Percentiles rank a stretch among this genome's conserved stretches.
phyloP scores from a whole-genome alignment of 2,888 invertebrate species.

The Acleris sparsana region DNA sequence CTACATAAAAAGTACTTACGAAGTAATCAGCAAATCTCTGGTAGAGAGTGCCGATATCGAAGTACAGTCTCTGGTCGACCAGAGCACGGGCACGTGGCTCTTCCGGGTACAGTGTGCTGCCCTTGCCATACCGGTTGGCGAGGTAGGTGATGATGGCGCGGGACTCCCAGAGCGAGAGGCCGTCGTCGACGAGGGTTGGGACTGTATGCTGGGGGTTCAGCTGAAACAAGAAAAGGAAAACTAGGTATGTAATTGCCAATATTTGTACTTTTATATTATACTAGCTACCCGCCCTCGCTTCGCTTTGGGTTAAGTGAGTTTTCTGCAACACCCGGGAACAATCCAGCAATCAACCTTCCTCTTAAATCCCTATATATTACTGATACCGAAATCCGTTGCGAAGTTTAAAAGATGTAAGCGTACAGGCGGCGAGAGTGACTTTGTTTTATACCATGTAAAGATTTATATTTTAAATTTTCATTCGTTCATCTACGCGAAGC shows the following conservation, averaged over 20 bases:
- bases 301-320: no score
- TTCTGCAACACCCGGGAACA: no score
- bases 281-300: no score
- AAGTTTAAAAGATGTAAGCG: no score
- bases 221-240: slow-evolving; percentile 59
- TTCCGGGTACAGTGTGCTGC: slow-evolving; percentile 87
- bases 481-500: no score
- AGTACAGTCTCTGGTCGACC: slow-evolving; percentile 90
- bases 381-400: no score
- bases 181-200: slow-evolving; percentile 91
- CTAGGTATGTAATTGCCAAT: background rate
- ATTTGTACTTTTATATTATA: background rate
- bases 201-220: slow-evolving; percentile 92
- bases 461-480: no score
- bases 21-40: slow-evolving; percentile 86
- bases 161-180: slow-evolving; percentile 91
- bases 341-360: no score
- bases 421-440: no score
- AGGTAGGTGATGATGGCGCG: slow-evolving; percentile 90
- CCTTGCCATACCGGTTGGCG: slow-evolving; percentile 89
- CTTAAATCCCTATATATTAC: no score
- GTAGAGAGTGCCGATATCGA: slow-evolving; percentile 89
- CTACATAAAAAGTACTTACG: slow-evolving; percentile 77
- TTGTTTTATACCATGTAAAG: no score
- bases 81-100: slow-evolving; percentile 88